A percentile compares a stretch with the other conserved stretches of the same genome.
Conservation (phyloP, 53 echinoderm and acorn worm species). For the Antedon mediterranea region DNA sequence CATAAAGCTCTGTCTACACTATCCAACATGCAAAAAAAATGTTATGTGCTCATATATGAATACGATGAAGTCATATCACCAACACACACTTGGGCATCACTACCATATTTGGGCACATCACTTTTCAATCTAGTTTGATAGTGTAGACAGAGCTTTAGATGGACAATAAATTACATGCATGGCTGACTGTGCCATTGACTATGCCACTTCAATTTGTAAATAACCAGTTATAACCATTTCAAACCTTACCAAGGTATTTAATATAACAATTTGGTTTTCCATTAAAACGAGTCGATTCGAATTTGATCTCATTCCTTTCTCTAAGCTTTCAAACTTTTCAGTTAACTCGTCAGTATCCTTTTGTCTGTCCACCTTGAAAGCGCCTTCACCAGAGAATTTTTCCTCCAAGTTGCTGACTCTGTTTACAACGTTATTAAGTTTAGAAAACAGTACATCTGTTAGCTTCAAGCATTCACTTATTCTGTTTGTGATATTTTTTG, state of each 20-base stretch:
- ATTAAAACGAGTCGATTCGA: constrained; percentile 20
- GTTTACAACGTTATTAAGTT: not conserved
- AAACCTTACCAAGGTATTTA: constrained; percentile 29
- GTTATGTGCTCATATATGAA: too few relatives aligned
- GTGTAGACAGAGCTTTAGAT: too few relatives aligned
- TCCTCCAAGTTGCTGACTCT: not conserved
- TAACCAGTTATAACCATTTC: too few relatives aligned
- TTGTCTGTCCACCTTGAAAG: constrained; percentile 3
- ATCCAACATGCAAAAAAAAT: too few relatives aligned
- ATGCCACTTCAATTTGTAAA: too few relatives aligned
- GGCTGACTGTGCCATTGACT: too few relatives aligned
- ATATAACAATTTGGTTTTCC: constrained; percentile 23
- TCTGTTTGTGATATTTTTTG: not conserved
- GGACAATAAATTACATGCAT: too few relatives aligned
- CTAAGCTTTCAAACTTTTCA: not conserved
- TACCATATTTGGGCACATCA: too few relatives aligned
- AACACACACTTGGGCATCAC: too few relatives aligned
- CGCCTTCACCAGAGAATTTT: constrained; percentile 2
- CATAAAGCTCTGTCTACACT: too few relatives aligned
- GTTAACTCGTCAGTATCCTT: not conserved
- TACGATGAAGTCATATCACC: too few relatives aligned
- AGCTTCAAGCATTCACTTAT: not conserved
- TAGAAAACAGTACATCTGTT: not conserved
- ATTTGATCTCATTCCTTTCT: constrained; percentile 1
- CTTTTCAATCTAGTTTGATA: too few relatives aligned